Evolutionary conservation across 2,888 invertebrate species (phyloP).

Genomic region (Drosophila phalerata): DNA sequence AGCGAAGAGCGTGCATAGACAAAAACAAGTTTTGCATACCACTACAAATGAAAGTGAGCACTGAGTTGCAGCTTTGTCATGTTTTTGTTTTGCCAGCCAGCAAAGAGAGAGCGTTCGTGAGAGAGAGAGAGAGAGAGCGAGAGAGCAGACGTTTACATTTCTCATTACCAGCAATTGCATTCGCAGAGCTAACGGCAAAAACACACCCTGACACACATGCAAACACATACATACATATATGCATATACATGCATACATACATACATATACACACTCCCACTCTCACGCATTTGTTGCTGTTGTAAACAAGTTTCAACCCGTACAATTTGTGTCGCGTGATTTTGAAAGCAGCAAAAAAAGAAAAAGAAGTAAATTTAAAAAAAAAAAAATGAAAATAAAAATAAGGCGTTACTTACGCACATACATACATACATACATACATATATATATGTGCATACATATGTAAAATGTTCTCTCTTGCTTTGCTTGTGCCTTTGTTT

Average conservation of each 20-base stretch:
- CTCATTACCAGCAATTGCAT: constrained; percentile 33
- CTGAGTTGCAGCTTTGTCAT: constrained; percentile 44
- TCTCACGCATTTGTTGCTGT: constrained; percentile 18
- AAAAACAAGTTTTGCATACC: constrained; percentile 59
- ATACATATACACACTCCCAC: constrained; percentile 32
- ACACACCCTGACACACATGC: constrained; percentile 41
- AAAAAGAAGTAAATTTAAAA: neutral
- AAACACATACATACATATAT: constrained; percentile 12
- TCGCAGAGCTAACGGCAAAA: constrained; percentile 26
- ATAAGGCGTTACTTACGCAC: constrained; percentile 27
- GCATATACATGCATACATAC: neutral
- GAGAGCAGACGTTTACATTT: constrained; percentile 3
- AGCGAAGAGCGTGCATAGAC: constrained; percentile 41
- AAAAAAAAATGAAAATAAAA: constrained; percentile 8
- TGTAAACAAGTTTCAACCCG: constrained; percentile 41
- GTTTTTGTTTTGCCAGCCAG: constrained; percentile 50
- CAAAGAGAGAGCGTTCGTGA: neutral
- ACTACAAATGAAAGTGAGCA: constrained; percentile 48
- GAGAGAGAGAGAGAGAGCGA: constrained; percentile 11
- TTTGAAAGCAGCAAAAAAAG: constrained; percentile 12
- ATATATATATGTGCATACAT: no score
- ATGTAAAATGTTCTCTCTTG: constrained; percentile 15
- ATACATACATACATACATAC: no score
- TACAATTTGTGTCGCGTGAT: constrained; percentile 54
- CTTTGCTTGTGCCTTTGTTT: constrained; percentile 13